Evolutionary conservation across 2,888 invertebrate species (phyloP).

Genomic region (Metallyticus violacea): DNA sequence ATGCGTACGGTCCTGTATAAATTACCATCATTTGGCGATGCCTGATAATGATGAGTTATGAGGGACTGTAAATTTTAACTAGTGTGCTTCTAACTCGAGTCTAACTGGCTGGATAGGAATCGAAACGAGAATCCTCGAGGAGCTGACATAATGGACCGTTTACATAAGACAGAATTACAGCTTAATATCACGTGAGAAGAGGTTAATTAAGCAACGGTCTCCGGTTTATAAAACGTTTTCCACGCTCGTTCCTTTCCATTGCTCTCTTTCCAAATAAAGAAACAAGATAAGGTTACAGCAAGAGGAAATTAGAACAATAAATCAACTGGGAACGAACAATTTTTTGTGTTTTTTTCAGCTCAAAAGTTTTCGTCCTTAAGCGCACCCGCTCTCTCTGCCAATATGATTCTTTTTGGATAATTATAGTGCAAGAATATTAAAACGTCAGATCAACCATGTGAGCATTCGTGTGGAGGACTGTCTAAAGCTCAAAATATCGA

Average conservation of each 20-base stretch:
- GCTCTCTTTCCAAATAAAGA: not conserved
- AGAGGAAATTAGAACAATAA: not conserved
- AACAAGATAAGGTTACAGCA: not conserved
- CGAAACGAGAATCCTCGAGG: not conserved
- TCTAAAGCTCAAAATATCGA: not conserved
- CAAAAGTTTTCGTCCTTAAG: not conserved
- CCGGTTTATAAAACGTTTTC: no score
- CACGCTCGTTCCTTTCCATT: not conserved
- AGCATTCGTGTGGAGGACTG: not conserved
- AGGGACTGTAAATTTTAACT: not conserved
- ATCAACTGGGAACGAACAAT: not conserved
- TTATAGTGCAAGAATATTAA: not conserved
- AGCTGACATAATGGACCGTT: not conserved
- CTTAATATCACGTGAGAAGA: not conserved
- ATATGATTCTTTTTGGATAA: not conserved
- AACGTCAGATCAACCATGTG: not conserved
- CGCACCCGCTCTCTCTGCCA: not conserved
- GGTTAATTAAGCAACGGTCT: not conserved
- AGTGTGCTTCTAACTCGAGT: not conserved
- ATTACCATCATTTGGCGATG: not conserved
- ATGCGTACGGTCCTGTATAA: not conserved
- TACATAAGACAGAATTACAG: not conserved
- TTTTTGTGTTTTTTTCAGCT: not conserved
- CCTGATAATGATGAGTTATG: not conserved
- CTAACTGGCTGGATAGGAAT: no score